phyloP scores from a whole-genome alignment of 2,113 vertebrate species.

The Amblyopsis rosae region DNA sequence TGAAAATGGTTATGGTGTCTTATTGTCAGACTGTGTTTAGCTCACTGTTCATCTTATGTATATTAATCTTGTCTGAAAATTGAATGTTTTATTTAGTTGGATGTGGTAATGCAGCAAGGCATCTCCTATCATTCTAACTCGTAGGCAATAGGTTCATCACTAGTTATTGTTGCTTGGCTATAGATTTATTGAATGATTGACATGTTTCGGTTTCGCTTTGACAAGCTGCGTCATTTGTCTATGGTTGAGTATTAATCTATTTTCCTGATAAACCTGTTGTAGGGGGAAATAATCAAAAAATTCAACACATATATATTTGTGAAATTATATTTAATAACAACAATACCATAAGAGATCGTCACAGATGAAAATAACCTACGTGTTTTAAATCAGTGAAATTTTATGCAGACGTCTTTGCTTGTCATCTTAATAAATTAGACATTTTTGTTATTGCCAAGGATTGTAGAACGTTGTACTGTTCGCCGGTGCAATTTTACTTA shows the following conservation, averaged over 20 bases:
- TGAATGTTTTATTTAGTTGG: slow-evolving; percentile 54
- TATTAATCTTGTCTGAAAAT: slow-evolving; percentile 45
- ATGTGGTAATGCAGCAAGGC: slow-evolving; percentile 7
- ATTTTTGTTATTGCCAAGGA: not conserved
- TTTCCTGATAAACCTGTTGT: slow-evolving; percentile 45
- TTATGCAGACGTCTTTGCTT: slow-evolving; percentile 6
- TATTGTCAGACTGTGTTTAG: slow-evolving; percentile 28
- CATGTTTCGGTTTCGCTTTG: slow-evolving; percentile 8
- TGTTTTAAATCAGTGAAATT: slow-evolving; percentile 21
- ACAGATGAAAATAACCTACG: slow-evolving; percentile 11
- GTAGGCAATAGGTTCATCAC: slow-evolving; percentile 25
- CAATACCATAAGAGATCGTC: slow-evolving; percentile 20
- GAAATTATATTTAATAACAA: slow-evolving; percentile 60
- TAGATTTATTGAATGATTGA: slow-evolving; percentile 35
- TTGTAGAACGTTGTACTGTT: slow-evolving; percentile 6
- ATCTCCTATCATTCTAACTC: slow-evolving; percentile 20
- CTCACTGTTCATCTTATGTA: slow-evolving; percentile 36
- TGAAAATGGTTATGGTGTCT: not conserved
- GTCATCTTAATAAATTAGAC: not conserved
- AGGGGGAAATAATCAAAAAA: slow-evolving; percentile 31
- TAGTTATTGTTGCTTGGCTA: slow-evolving; percentile 28
- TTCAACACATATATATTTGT: slow-evolving; percentile 68
- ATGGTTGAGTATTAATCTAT: slow-evolving; percentile 50
- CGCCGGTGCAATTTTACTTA: slow-evolving; percentile 19
- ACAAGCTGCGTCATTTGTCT: slow-evolving; percentile 21